These are phyloP conservation scores for Pachypanchax playfairii DNA, from an alignment of 2,113 vertebrate genomes.

Conservation along the genomic window DNA sequence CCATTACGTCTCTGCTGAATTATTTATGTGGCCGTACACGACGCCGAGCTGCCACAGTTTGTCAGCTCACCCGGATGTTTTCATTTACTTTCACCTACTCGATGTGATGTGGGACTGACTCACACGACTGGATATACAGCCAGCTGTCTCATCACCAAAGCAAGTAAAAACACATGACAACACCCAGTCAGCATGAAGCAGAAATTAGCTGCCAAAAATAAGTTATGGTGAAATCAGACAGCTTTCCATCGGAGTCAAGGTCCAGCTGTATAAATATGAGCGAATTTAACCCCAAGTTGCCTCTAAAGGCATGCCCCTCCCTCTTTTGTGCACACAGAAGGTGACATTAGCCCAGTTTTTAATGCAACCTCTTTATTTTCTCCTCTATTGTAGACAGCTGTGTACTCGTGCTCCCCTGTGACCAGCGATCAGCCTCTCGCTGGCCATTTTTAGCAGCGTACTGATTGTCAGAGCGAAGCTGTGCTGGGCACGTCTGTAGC, in stretches of 20 bases:
- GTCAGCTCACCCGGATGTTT: slow-evolving; percentile 40
- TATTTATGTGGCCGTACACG: slow-evolving; percentile 54
- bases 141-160: neutral
- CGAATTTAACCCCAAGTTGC: slow-evolving; percentile 22
- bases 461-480: slow-evolving; percentile 50
- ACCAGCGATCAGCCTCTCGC: slow-evolving; percentile 55
- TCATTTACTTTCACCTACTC: slow-evolving; percentile 28
- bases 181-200: neutral
- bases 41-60: slow-evolving; percentile 34
- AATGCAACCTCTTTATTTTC: slow-evolving; percentile 43
- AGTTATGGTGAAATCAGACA: neutral
- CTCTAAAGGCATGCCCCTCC: slow-evolving; percentile 11
- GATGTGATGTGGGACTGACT: slow-evolving; percentile 33
- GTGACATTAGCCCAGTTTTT: slow-evolving; percentile 68
- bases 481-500: slow-evolving; percentile 47
- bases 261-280: neutral
- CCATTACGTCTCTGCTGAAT: slow-evolving; percentile 62
- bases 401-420: slow-evolving; percentile 62
- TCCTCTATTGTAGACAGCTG: slow-evolving; percentile 66
- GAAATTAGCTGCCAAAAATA: neutral
- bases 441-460: slow-evolving; percentile 66
- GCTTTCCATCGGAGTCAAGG: no score
- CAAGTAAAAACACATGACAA: neutral
- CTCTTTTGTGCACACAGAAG: slow-evolving; percentile 34
- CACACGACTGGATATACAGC: slow-evolving; percentile 17